Percentiles rank a stretch among this genome's conserved stretches.
Conservation (phyloP, 2,797 vertebrate species). For the Rhinophrynus dorsalis region DNA sequence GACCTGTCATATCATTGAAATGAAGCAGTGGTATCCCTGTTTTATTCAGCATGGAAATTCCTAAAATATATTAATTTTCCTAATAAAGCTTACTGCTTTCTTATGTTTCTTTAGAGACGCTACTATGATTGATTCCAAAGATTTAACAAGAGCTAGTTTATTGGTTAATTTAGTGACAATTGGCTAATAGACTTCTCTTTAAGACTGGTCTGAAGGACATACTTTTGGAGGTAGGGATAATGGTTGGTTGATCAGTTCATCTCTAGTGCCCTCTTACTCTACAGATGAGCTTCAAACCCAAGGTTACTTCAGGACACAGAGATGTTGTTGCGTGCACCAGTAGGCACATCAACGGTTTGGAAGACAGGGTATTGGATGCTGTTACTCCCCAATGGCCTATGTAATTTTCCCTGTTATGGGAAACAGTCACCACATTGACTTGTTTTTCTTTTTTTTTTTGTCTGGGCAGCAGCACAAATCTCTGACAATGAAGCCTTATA, state of each 20-base stretch:
- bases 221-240: conserved; percentile 11
- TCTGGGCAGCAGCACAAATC: conserved; percentile 28
- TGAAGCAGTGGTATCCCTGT: too few relatives aligned
- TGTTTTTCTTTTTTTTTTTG: conserved; percentile 3
- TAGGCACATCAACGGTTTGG: conserved; percentile 20
- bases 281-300: not conserved
- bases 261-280: not conserved
- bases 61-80: too few relatives aligned
- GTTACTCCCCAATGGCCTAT: conserved; percentile 3
- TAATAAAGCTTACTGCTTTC: too few relatives aligned
- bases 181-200: too few relatives aligned
- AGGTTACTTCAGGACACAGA: conserved; percentile 28
- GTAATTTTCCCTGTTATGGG: conserved; percentile 20
- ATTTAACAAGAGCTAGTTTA: too few relatives aligned
- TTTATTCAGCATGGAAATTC: too few relatives aligned
- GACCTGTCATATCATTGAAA: too few relatives aligned
- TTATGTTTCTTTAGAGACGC: too few relatives aligned
- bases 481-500: conserved; percentile 19
- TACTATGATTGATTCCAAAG: too few relatives aligned
- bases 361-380: not conserved
- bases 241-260: conserved; percentile 6
- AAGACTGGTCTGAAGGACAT: too few relatives aligned
- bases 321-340: conserved; percentile 12
- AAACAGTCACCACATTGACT: conserved; percentile 32
- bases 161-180: too few relatives aligned